phyloP scores from a whole-genome alignment of 2,113 vertebrate species.

The Cryptomyrus ogoouensis region DNA sequence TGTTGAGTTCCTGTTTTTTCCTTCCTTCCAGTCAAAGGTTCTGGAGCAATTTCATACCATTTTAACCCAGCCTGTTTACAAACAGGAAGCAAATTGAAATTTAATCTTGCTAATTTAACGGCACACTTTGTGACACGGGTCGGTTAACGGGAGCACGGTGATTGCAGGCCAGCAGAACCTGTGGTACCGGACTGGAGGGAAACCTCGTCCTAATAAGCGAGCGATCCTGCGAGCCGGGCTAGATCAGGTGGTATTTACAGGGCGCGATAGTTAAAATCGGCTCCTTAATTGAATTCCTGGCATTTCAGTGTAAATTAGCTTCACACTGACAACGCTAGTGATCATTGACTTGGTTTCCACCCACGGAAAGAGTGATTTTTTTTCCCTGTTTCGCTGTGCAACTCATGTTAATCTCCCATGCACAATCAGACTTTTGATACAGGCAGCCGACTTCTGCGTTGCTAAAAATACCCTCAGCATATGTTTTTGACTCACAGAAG shows the following conservation, averaged over 20 bases:
- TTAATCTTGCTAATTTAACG: background rate
- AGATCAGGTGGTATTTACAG: background rate
- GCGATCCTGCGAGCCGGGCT: background rate
- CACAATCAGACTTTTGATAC: background rate
- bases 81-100: background rate
- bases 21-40: background rate
- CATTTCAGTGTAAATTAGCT: background rate
- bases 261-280: background rate
- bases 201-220: background rate
- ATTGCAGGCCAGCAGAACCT: background rate
- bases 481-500: background rate
- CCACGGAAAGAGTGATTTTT: background rate
- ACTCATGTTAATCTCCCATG: background rate
- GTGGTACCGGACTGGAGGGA: background rate
- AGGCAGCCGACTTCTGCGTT: background rate
- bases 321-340: background rate
- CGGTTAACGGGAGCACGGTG: background rate
- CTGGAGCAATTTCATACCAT: background rate
- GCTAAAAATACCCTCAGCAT: background rate
- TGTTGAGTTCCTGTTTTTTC: background rate
- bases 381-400: background rate
- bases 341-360: constrained; percentile 6
- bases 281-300: constrained; percentile 11
- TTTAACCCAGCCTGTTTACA: constrained; percentile 1
- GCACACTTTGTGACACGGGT: background rate